Base-by-base conservation (phyloP, 1,140 invertebrate genomes). In the Drosophila pallidifrons region DNA sequence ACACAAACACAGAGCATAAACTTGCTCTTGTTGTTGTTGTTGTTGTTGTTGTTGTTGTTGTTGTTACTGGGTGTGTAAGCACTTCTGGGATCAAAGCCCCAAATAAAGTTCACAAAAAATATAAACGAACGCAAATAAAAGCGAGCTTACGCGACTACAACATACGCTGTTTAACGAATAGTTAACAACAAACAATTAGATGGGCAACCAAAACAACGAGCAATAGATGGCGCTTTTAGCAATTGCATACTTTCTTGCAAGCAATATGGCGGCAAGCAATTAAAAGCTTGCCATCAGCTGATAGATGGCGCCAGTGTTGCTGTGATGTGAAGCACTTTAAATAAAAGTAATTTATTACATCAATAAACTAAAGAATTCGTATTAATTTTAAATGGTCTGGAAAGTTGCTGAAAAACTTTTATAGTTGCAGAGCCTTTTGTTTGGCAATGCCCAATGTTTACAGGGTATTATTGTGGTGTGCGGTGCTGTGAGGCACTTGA, bases 81-180 rank as follows among this genome's bases (percentile, higher is more conserved):
- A 64, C 75, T 77, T 54, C 5, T 57, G 75, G 73, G 64, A 63
- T 57, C 57, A 57, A 32, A 54, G 51, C n/a, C 51, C 51, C 25
- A 32, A 54, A 54, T 54, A 54, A 32, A 54, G 35, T 54, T 54
- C 28, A 10, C n/a, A 13, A 54, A 54, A 54, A 54, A 3, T 32
- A 38, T 38, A 41, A 46, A 51, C 7, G 28, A 54, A 72, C 71
- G 51, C 72, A 69, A 81, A 49, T 20, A 38, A 38, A 38, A 38
- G 8, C n/a, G 8, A 49, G 16, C 10, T 20, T 28, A 7, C 51
- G 30, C 30, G 13, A 35, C 51, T 35, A 15, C 3, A 2, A 54
- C 2, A 13, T 54, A 54, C 20, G 7, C 46, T 28, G 20, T 38
- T 38, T 11, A 38, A 38, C 3, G 20, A 38, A 8, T 7, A 38